Conservation (phyloP, 2,113 vertebrate genomes). For the Oncorhynchus gorbuscha region DNA sequence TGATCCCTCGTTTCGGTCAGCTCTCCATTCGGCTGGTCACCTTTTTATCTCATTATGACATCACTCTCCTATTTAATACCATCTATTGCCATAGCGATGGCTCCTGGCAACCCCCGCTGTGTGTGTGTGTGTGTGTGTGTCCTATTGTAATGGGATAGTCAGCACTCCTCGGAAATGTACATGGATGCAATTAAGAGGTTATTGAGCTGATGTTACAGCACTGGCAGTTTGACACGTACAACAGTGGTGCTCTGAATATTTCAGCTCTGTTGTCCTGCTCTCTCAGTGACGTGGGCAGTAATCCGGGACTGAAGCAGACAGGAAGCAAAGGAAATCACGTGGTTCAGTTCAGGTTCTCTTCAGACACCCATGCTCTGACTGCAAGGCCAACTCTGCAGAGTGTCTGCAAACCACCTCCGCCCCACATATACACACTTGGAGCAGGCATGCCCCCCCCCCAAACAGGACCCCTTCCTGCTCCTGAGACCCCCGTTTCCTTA, state of each 20-base stretch:
- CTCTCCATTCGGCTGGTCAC: background rate
- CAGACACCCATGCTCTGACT: background rate
- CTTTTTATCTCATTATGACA: slow-evolving; percentile 9
- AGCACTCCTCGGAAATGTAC: background rate
- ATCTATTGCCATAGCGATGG: background rate
- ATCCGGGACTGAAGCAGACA: background rate
- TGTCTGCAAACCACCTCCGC: background rate
- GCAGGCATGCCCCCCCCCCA: background rate
- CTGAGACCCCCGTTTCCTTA: background rate
- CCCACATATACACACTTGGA: slow-evolving; percentile 3
- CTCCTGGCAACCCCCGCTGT: background rate
- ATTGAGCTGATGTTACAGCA: background rate
- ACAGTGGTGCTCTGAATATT: background rate
- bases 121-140: too few relatives aligned
- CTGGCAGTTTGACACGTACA: background rate
- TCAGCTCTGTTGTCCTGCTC: background rate
- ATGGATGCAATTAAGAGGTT: background rate
- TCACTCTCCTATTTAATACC: background rate
- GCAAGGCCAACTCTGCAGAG: background rate
- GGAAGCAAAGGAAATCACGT: background rate
- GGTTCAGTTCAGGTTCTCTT: background rate
- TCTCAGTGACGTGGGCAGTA: background rate
- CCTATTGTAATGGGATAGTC: background rate
- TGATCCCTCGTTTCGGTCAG: background rate
- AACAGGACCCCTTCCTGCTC: slow-evolving; percentile 16